Percentiles rank a stretch among this genome's conserved stretches.
Conservation (phyloP, 2,888 invertebrate species). For the Lycophotia porphyrea region DNA sequence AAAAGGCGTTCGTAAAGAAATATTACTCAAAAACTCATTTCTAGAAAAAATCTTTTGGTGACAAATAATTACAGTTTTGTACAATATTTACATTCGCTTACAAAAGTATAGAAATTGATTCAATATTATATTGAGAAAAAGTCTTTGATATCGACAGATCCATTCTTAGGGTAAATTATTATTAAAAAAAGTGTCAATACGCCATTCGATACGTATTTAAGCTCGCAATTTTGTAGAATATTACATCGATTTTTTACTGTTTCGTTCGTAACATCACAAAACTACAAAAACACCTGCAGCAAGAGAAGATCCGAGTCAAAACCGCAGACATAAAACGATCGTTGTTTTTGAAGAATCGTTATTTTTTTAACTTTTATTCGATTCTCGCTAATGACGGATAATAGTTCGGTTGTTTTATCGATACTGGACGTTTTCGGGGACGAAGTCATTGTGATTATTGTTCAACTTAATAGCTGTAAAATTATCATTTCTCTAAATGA, state of each 20-base stretch:
- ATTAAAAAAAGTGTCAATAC: constrained; percentile 52
- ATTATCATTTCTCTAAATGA: constrained; percentile 40
- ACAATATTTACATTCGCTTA: constrained; percentile 40
- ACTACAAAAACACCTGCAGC: constrained; percentile 72
- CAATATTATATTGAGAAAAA: constrained; percentile 28
- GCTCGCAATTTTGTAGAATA: constrained; percentile 48
- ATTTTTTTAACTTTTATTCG: constrained; percentile 77
- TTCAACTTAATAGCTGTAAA: constrained; percentile 61
- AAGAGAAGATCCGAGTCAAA: constrained; percentile 71
- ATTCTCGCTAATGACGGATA: constrained; percentile 77
- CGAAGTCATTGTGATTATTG: constrained; percentile 68
- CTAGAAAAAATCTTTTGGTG: constrained; percentile 26
- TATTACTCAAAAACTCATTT: constrained; percentile 13
- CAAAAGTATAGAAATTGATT: constrained; percentile 39
- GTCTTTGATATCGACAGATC: constrained; percentile 5
- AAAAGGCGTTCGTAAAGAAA: constrained; percentile 5
- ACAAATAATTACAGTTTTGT: constrained; percentile 24
- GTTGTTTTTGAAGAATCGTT: constrained; percentile 78
- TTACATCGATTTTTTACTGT: constrained; percentile 44
- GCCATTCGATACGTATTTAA: constrained; percentile 42
- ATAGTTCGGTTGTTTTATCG: constrained; percentile 70
- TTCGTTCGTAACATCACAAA: constrained; percentile 57
- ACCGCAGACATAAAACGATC: constrained; percentile 81
- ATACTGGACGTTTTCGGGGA: constrained; percentile 66
- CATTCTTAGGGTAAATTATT: constrained; percentile 43